A percentile compares a stretch with the other conserved stretches of the same genome.
These are phyloP conservation scores for Cheilosia grossa DNA, from an alignment of 2,888 invertebrate species.

Conservation along the genomic window DNA sequence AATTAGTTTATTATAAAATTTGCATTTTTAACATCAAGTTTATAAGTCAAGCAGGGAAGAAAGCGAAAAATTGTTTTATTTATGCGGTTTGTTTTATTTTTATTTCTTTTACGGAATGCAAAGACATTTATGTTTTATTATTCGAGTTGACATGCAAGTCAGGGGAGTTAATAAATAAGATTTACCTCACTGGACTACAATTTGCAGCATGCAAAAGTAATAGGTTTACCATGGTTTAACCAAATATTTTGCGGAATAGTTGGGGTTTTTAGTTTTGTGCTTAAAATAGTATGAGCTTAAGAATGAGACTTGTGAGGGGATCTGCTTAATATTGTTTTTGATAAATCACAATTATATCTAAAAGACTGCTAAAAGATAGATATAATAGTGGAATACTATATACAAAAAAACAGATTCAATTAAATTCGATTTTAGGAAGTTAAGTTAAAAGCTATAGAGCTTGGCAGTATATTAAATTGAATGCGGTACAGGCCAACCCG, in stretches of 20 bases:
- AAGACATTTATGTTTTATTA: slow-evolving; percentile 28
- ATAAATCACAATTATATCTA: neutral
- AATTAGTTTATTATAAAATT: neutral
- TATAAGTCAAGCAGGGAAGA: slow-evolving; percentile 24
- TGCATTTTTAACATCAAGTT: neutral
- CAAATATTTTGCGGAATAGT: slow-evolving; percentile 47
- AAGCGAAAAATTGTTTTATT: slow-evolving; percentile 33
- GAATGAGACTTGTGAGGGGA: neutral
- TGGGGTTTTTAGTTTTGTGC: neutral
- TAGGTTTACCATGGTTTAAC: slow-evolving; percentile 66
- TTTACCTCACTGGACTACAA: slow-evolving; percentile 82
- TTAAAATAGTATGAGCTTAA: neutral
- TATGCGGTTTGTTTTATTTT: slow-evolving; percentile 26
- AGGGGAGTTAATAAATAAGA: slow-evolving; percentile 56
- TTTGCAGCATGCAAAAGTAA: slow-evolving; percentile 82
- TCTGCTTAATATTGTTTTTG: neutral
- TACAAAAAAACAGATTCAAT: neutral
- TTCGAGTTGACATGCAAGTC: slow-evolving; percentile 60
- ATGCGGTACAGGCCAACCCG: too few species aligned
- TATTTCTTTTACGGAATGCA: neutral
- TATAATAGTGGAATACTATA: too few species aligned
- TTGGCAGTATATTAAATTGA: too few species aligned
- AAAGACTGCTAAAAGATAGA: neutral
- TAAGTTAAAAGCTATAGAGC: neutral
- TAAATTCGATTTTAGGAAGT: neutral